phyloP scores from a whole-genome alignment of 2,888 invertebrate genomes.

The Mesodorylaimus sp. region DNA sequence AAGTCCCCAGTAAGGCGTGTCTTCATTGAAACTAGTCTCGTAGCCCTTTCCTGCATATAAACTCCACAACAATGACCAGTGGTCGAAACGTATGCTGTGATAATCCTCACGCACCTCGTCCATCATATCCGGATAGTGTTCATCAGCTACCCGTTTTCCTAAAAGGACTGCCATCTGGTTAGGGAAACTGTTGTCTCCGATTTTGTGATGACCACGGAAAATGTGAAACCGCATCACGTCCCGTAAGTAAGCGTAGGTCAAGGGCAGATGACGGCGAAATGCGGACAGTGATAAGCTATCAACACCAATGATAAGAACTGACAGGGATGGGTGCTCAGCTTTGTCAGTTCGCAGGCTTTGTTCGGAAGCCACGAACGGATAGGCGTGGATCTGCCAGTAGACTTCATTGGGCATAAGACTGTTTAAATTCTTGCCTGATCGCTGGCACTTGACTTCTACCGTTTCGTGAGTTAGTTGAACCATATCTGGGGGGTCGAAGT shows the following conservation, averaged over 20 bases:
- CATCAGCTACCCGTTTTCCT: neutral
- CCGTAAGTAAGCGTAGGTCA: neutral
- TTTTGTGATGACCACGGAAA: neutral
- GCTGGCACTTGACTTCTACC: neutral
- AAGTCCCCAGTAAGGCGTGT: slow-evolving; percentile 7
- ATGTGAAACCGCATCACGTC: neutral
- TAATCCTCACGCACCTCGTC: neutral
- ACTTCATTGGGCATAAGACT: neutral
- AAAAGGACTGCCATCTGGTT: slow-evolving; percentile 7
- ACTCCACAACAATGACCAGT: slow-evolving; percentile 8
- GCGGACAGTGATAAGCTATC: neutral
- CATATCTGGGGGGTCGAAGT: no score
- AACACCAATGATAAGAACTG: neutral
- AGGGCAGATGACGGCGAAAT: neutral
- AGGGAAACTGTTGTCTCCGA: slow-evolving; percentile 9
- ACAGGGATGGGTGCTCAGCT: neutral
- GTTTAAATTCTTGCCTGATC: neutral
- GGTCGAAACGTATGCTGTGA: slow-evolving; percentile 3
- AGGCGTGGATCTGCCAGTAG: neutral
- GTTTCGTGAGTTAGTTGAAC: neutral
- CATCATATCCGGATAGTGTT: neutral
- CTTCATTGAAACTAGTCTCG: slow-evolving; percentile 5
- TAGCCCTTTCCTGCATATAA: slow-evolving; percentile 3
- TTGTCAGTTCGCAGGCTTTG: no score
- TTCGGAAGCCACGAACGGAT: neutral